A percentile compares a stretch with the other conserved stretches of the same genome.
These are phyloP conservation scores for Anoncus sp. DNA, from an alignment of 2,888 invertebrate species.

Conservation along the genomic window DNA sequence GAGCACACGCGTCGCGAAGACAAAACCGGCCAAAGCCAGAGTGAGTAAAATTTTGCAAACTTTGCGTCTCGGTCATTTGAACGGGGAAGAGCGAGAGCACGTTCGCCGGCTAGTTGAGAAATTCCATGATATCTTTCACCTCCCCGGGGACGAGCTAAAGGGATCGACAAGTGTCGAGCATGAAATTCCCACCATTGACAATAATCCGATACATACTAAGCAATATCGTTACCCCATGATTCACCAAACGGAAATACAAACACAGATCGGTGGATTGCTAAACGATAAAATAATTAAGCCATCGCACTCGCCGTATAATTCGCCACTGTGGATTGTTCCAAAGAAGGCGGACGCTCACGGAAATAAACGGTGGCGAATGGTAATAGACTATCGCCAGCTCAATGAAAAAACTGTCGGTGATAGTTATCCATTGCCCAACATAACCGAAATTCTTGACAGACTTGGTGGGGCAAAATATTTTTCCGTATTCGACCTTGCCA, in stretches of 20 bases:
- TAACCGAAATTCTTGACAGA: slow-evolving; percentile 63
- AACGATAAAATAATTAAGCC: slow-evolving; percentile 3
- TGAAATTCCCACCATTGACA: slow-evolving; percentile 18
- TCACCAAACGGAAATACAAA: slow-evolving; percentile 8
- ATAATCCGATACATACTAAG: slow-evolving; percentile 19
- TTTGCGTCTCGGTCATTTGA: not conserved
- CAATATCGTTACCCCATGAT: slow-evolving; percentile 34
- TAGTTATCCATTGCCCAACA: slow-evolving; percentile 40
- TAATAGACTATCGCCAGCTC: slow-evolving; percentile 46
- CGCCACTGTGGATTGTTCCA: no score
- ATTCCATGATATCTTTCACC: not conserved
- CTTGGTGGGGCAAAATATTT: slow-evolving; percentile 65
- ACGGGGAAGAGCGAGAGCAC: not conserved
- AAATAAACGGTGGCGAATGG: slow-evolving; percentile 52
- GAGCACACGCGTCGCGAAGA: no score
- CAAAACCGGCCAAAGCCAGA: no score
- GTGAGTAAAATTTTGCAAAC: not conserved
- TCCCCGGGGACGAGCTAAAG: not conserved
- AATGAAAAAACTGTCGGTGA: slow-evolving; percentile 44
- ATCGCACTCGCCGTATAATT: slow-evolving; percentile 33
- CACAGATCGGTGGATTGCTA: slow-evolving; percentile 16
- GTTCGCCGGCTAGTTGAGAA: not conserved
- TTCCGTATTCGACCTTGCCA: slow-evolving; percentile 65
- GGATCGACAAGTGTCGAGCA: not conserved
- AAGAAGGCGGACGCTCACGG: slow-evolving; percentile 45